Evolutionary conservation across 2,797 vertebrate species (phyloP), one percentile per base, ranked within the genome.

Genomic region (Chelon auratus): DNA sequence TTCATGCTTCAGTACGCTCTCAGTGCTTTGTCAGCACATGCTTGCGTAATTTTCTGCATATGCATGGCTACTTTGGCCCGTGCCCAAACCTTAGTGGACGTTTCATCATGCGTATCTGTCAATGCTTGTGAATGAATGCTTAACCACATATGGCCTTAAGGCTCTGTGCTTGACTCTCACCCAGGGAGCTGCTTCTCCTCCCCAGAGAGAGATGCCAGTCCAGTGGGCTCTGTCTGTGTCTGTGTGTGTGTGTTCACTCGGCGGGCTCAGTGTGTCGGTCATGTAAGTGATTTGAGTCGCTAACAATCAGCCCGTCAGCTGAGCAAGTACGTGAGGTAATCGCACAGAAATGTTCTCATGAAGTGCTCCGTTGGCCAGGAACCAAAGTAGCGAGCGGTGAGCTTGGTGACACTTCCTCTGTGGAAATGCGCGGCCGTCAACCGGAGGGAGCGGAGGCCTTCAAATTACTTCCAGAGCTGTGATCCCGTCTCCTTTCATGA

Each of bases 361-460:
- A 90, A 86, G 85, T 78, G 84, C 79, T 83, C 71, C 9, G 22
- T 47, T 86, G 85, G 82, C 86, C 75, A 63, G 64, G 51, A 78
- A 79, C 80, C 82, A 78, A 78, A 71, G 73, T 56, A 9, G 61
- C 12, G 55, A 52, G 48, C 75, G 48, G 72, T 62, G 53, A 58
- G 57, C 40, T 70, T 48, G 57, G 73, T 45, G 71, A 81, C 69
- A 54, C 81, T 54, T 68, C 50, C 68, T 74, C 59, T 61, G 67
- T 73, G 63, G 50, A 60, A 45, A 57, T 11, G 60, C 9, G 7
- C 48, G 62, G 39, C 62, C 70, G 22, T 67, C 42, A 57, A 4
- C 63, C 37, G 24, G 54, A 48, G 33, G 15, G n/a, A 62, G 56
- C 58, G 39, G 11, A 60, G 70, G 39, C 40, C 11, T 68, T 71